phyloP scores from a whole-genome alignment of 2,888 invertebrate genomes.

The Lithophane ornitopus region DNA sequence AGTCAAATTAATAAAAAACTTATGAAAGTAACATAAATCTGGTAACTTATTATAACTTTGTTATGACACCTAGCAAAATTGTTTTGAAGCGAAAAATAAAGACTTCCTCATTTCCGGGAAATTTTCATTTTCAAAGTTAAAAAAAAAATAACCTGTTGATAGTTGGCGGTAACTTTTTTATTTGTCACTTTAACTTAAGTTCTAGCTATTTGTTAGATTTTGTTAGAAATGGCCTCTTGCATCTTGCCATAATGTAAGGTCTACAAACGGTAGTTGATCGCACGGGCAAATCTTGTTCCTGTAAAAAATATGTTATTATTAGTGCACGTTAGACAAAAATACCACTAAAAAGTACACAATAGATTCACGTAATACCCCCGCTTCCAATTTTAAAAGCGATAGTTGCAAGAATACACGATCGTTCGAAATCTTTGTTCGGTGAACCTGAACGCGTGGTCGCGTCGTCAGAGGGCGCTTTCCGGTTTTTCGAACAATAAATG shows the following conservation, averaged over 20 bases:
- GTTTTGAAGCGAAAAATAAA: slow-evolving; percentile 7
- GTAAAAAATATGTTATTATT: slow-evolving; percentile 60
- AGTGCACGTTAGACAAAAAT: too few relatives aligned
- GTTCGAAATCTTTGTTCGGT: too few relatives aligned
- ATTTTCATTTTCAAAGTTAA: slow-evolving; percentile 1
- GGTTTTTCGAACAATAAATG: too few relatives aligned
- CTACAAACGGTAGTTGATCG: slow-evolving; percentile 84
- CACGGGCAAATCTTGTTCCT: slow-evolving; percentile 91
- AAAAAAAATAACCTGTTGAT: slow-evolving; percentile 4
- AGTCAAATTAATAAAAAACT: slow-evolving; percentile 23
- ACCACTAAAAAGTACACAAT: too few relatives aligned
- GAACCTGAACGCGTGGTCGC: too few relatives aligned
- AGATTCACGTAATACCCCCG: too few relatives aligned
- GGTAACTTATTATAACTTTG: slow-evolving; percentile 23
- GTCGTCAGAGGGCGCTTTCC: too few relatives aligned
- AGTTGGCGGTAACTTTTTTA: slow-evolving; percentile 3
- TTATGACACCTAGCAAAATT: slow-evolving; percentile 18
- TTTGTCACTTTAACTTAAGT: slow-evolving; percentile 18
- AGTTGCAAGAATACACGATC: too few relatives aligned
- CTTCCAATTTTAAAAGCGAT: too few relatives aligned
- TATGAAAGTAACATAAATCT: slow-evolving; percentile 23
- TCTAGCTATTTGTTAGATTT: slow-evolving; percentile 20
- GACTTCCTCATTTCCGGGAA: not conserved
- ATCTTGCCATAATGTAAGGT: slow-evolving; percentile 90
- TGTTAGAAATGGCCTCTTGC: slow-evolving; percentile 66